A percentile compares a stretch with the other conserved stretches of the same genome.
phyloP scores from a whole-genome alignment of 2,113 vertebrate species.

The Phylloscopus trochilus region DNA sequence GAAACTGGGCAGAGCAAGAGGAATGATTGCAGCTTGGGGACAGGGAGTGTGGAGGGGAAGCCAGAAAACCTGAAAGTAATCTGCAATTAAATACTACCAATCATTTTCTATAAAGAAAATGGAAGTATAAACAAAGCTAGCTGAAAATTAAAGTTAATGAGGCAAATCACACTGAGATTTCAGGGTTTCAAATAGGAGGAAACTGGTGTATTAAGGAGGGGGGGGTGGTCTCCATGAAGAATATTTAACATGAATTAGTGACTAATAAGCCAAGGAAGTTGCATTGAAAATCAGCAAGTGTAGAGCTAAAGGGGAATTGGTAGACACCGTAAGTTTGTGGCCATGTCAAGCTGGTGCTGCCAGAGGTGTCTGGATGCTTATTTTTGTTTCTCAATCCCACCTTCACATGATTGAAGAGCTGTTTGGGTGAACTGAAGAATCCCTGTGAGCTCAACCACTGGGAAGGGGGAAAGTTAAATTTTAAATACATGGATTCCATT shows the following conservation, averaged over 20 bases:
- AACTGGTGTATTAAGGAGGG: not conserved
- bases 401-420: not conserved
- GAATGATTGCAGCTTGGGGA: not conserved
- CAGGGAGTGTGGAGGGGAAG: not conserved
- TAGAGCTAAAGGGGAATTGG: rapidly evolving
- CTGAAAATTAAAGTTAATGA: not conserved
- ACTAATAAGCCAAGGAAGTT: not conserved
- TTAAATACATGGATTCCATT: not conserved
- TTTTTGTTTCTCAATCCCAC: not conserved
- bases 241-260: not conserved
- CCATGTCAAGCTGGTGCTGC: not conserved
- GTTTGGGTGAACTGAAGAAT: not conserved
- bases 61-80: not conserved
- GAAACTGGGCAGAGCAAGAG: not conserved
- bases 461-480: not conserved
- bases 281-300: not conserved
- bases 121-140: not conserved
- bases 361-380: not conserved
- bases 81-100: not conserved
- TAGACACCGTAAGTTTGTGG: not conserved
- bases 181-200: not conserved
- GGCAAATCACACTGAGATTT: not conserved
- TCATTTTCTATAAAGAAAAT: not conserved
- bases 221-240: not conserved
- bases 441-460: not conserved